phyloP scores from a whole-genome alignment of 1,140 invertebrate genomes.

The Drosophila repleta region DNA sequence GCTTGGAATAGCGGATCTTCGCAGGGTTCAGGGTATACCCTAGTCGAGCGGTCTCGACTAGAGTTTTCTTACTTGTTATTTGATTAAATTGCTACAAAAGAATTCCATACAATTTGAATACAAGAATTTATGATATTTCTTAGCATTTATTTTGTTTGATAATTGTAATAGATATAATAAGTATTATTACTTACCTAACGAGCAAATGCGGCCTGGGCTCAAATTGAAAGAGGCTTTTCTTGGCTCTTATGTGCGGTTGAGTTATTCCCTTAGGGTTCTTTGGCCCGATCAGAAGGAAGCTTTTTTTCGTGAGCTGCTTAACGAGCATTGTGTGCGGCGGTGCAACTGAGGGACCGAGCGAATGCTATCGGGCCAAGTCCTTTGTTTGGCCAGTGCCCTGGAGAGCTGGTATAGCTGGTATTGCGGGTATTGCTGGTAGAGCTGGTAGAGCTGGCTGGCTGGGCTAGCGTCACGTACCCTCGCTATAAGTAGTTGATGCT shows the following conservation, averaged over 20 bases:
- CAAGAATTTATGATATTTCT: too few species aligned
- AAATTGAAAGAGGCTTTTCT: conserved; percentile 38
- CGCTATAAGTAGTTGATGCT: conserved; percentile 63
- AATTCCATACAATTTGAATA: too few species aligned
- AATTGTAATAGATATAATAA: too few species aligned
- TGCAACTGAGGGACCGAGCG: conserved; percentile 15
- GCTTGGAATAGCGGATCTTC: too few species aligned
- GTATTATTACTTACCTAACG: too few species aligned
- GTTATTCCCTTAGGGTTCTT: conserved; percentile 27
- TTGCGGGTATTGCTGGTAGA: neutral
- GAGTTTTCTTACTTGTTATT: too few species aligned
- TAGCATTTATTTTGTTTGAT: too few species aligned
- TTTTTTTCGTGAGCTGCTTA: conserved; percentile 26
- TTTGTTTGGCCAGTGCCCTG: conserved; percentile 63
- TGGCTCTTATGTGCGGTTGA: conserved; percentile 31
- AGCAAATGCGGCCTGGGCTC: conserved; percentile 5
- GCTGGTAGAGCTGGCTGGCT: neutral
- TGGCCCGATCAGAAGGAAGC: conserved; percentile 34
- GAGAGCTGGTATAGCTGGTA: conserved; percentile 39
- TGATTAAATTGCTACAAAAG: too few species aligned
- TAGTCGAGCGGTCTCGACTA: too few species aligned
- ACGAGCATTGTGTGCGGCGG: conserved; percentile 11
- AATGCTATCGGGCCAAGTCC: conserved; percentile 46
- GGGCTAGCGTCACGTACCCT: conserved; percentile 19
- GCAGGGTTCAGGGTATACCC: too few species aligned